Evolutionary conservation across 37 sponge, comb jelly and placozoan species (phyloP).

Genomic region (Petrosia ficiformis): DNA sequence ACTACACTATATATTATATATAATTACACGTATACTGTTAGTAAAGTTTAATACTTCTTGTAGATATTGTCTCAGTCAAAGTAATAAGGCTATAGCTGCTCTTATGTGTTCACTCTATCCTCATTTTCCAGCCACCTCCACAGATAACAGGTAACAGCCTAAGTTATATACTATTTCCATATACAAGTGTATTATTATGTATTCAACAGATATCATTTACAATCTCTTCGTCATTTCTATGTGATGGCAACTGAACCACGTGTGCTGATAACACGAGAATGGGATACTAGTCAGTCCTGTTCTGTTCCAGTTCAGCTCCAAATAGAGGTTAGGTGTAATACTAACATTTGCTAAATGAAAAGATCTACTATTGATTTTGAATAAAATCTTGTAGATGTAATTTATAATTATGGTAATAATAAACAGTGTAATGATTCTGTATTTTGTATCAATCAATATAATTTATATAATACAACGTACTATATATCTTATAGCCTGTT

Average conservation of each 20-base stretch:
- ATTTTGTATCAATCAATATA: no score
- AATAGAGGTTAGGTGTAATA: background rate
- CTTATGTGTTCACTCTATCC: constrained; percentile 76
- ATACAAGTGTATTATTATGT: background rate
- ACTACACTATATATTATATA: no score
- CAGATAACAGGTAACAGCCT: constrained; percentile 50
- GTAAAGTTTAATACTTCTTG: background rate
- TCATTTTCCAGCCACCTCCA: constrained; percentile 54
- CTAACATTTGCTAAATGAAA: no score
- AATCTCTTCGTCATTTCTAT: constrained; percentile 89
- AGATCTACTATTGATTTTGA: no score
- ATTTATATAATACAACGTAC: no score
- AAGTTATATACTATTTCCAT: background rate
- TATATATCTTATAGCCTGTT: no score
- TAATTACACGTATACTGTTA: background rate
- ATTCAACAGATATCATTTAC: constrained; percentile 81
- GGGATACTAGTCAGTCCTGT: constrained; percentile 40
- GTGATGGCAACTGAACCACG: constrained; percentile 78
- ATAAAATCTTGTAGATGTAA: no score
- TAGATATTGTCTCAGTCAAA: constrained; percentile 68
- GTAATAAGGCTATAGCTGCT: constrained; percentile 71
- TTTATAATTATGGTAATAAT: no score
- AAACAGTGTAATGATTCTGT: no score
- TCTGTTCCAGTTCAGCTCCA: constrained; percentile 57
- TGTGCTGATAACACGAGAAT: constrained; percentile 64